These are phyloP conservation scores for Diplodus puntazzo DNA, from an alignment of 2,797 vertebrate species.

Conservation along the genomic window DNA sequence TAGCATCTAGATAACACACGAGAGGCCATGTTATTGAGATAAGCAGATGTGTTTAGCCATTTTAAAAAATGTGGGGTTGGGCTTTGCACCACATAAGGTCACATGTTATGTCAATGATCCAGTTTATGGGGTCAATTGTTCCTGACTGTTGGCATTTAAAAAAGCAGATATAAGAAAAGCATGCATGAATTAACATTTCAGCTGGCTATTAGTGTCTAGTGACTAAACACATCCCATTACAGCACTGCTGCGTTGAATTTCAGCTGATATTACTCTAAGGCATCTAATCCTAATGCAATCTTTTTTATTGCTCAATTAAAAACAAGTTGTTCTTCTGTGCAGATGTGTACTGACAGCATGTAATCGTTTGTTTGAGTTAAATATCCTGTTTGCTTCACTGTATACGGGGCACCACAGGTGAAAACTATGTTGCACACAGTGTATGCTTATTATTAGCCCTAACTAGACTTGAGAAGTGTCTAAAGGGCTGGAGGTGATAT, in stretches of 20 bases:
- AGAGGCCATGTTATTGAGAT: conserved; percentile 27
- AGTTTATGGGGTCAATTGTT: conserved; percentile 70
- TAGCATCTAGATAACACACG: conserved; percentile 13
- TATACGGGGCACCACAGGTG: not conserved
- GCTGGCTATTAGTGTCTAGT: conserved; percentile 16
- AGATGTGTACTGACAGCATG: not conserved
- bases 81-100: conserved; percentile 59
- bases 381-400: conserved; percentile 11
- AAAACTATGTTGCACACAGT: conserved; percentile 32
- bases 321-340: not conserved
- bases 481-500: conserved; percentile 59
- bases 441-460: conserved; percentile 79
- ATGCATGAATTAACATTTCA: conserved; percentile 61
- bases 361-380: conserved; percentile 13
- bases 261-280: conserved; percentile 4
- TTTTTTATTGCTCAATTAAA: conserved; percentile 25
- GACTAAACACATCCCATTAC: conserved; percentile 11
- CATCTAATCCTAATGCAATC: not conserved
- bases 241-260: conserved; percentile 37
- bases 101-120: conserved; percentile 60
- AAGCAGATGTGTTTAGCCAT: conserved; percentile 31
- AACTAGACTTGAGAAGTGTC: conserved; percentile 46
- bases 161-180: conserved; percentile 48
- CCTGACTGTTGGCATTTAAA: conserved; percentile 63
- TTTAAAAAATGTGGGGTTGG: conserved; percentile 5